phyloP scores from a whole-genome alignment of 2,888 invertebrate species.

The Prosapia bicincta region DNA sequence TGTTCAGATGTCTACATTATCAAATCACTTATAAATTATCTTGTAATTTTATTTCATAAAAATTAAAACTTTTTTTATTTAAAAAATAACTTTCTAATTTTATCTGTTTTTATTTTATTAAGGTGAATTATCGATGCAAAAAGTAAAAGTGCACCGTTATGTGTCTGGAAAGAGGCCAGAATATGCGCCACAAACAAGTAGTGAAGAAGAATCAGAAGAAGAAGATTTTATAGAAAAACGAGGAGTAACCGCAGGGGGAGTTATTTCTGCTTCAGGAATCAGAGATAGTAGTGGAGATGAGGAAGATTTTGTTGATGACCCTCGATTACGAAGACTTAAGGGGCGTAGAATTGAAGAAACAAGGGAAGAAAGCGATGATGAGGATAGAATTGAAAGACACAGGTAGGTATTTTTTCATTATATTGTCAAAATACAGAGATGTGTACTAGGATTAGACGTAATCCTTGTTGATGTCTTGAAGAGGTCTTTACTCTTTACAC shows the following conservation, averaged over 20 bases:
- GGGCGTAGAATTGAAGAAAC: conserved; percentile 46
- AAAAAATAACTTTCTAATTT: too few species aligned
- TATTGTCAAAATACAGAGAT: too few species aligned
- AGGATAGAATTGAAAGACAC: conserved; percentile 54
- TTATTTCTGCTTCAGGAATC: conserved; percentile 29
- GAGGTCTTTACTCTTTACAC: too few species aligned
- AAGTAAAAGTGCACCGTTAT: conserved; percentile 97
- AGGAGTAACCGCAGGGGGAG: conserved; percentile 20
- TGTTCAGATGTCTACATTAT: too few species aligned
- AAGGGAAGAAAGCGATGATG: conserved; percentile 51
- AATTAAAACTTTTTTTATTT: too few species aligned
- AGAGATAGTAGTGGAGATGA: conserved; percentile 30
- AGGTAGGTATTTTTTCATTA: conserved; percentile 41
- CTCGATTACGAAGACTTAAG: conserved; percentile 69
- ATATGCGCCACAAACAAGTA: conserved; percentile 83
- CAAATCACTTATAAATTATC: too few species aligned
- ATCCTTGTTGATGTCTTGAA: too few species aligned
- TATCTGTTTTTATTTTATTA: too few species aligned
- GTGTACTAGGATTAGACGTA: too few species aligned
- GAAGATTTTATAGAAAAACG: conserved; percentile 76
- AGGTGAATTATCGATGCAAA: conserved; percentile 98
- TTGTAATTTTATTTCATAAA: too few species aligned
- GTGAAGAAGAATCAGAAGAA: conserved; percentile 84
- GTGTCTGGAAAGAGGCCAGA: conserved; percentile 97
- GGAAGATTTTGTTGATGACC: conserved; percentile 62